A percentile compares a stretch with the other conserved stretches of the same genome.
Conservation (phyloP, 2,888 invertebrate genomes). For the Ischnura elegans region DNA sequence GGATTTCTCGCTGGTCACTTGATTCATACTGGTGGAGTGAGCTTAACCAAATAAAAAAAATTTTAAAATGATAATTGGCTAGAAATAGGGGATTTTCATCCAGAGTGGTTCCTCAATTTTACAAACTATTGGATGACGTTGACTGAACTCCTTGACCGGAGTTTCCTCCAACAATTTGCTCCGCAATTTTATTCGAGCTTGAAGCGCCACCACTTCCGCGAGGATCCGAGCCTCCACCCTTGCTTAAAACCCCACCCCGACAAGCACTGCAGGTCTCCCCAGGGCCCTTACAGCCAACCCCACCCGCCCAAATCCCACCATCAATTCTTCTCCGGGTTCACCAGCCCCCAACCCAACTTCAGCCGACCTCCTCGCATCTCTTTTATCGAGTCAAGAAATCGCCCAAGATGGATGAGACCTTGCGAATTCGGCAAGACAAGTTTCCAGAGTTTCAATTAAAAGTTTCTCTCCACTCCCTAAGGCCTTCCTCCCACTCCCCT, state of each 20-base stretch:
- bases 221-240: not conserved
- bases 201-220: not conserved
- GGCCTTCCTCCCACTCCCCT: not conserved
- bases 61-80: too few species aligned
- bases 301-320: not conserved
- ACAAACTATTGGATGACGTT: not conserved
- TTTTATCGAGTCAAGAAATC: constrained; percentile 55
- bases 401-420: constrained; percentile 57
- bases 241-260: not conserved
- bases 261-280: constrained; percentile 20
- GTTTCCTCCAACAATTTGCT: not conserved
- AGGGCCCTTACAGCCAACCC: not conserved
- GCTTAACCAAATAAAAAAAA: too few species aligned
- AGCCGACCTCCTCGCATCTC: not conserved
- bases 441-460: constrained; percentile 66
- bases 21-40: too few species aligned
- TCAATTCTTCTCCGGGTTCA: constrained; percentile 6
- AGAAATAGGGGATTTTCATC: not conserved
- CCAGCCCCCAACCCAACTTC: not conserved
- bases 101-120: not conserved
- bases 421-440: constrained; percentile 63
- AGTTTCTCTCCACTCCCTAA: constrained; percentile 43
- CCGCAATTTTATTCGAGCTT: not conserved
- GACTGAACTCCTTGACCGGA: not conserved
- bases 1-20: too few species aligned